Evolutionary conservation across 1,140 invertebrate species (phyloP), one percentile per base, ranked within the genome.

Genomic region (Drosophila insularis): DNA sequence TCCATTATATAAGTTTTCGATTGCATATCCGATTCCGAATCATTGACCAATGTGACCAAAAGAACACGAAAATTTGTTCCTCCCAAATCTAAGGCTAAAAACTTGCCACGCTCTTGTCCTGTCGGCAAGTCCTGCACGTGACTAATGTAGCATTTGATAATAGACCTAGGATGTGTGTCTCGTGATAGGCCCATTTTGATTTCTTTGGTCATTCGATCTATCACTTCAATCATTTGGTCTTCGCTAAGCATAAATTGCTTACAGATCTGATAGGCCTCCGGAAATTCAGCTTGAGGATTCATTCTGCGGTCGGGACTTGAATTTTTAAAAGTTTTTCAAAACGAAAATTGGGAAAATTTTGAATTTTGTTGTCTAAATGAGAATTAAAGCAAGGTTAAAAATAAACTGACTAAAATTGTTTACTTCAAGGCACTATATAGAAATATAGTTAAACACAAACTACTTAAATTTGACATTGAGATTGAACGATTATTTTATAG

Each of bases 11-110:
- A 99, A 73, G 98, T 98, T 93, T 99, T 98, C 55, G 97, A 98
- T 80, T 97, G 95, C 96, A 99, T 99, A 63, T 95, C 94, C 89
- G 98, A 95, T 53, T 94, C 93, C 66, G 94, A 94, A 68, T 95
- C 94, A 39, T 94, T 95, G 7, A 95, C 93, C 50, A 99, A 93
- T 60, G 96, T 95, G 78, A 99, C 98, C 7, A 99, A 93, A 10
- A 99, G 93, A 1, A 99, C 98, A 68, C 99, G 94, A 93, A 99
- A 99, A 92, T 99, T 99, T 13, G 98, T 99, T 0, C 99, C 99
- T n/a, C 99, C 99, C 65, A 99, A 94, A 93, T 99, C 99, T 58
- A 99, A 93, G 0, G 99, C 99, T 85, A 99, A 93, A 91, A 98
- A 99, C 93, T 98, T 97, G 40, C 99, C 99, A 40, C 94, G 93